Evolutionary conservation across 1,140 invertebrate genomes (phyloP).

Genomic region (Aplysia californica): DNA sequence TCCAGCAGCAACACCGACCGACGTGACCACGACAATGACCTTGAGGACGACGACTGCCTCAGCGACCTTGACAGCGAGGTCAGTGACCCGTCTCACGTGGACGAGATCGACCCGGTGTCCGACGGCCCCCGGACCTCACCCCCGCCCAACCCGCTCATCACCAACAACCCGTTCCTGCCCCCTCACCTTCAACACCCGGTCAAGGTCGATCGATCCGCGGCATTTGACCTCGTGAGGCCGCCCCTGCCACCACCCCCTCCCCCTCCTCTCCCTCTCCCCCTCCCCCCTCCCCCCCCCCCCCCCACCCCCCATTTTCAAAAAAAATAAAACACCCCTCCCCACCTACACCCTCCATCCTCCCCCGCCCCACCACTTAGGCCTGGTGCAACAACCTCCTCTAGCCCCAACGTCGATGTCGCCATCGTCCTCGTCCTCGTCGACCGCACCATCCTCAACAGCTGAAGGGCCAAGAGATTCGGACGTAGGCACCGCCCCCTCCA

Average conservation of each 20-base stretch:
- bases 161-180: conserved; percentile 26
- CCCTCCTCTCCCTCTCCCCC: neutral
- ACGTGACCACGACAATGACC: conserved; percentile 22
- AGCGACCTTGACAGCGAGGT: conserved; percentile 26
- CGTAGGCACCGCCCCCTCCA: neutral
- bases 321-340: too few relatives aligned
- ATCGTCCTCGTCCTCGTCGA: neutral
- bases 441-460: neutral
- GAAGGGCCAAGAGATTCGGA: too few relatives aligned
- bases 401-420: neutral
- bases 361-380: neutral
- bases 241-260: neutral
- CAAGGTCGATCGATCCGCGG: neutral
- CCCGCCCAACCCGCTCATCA: conserved; percentile 22
- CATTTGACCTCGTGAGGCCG: conserved; percentile 2
- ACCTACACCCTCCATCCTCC: neutral
- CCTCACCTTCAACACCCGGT: conserved; percentile 27
- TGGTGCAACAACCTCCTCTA: neutral
- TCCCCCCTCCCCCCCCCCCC: neutral
- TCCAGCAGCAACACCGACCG: conserved; percentile 25
- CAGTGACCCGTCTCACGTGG: conserved; percentile 22
- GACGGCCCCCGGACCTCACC: conserved; percentile 1
- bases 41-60: conserved; percentile 26
- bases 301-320: too few relatives aligned
- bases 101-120: conserved; percentile 26